Percentiles rank a stretch among this genome's conserved stretches.
Conservation (phyloP, 2,888 invertebrate genomes). For the Epinotia demarniana region DNA sequence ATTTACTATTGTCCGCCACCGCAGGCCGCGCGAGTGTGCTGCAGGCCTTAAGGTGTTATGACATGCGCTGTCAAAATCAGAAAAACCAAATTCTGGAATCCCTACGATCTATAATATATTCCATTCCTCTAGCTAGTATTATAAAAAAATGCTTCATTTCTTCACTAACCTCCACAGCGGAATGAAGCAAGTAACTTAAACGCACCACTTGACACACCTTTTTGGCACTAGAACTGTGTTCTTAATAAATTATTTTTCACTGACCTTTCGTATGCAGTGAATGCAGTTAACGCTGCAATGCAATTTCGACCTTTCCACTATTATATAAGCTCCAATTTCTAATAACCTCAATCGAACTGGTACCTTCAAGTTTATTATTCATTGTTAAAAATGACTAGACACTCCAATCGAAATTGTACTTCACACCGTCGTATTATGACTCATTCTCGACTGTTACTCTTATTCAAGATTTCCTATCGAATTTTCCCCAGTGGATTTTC, state of each 20-base stretch:
- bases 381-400: constrained; percentile 11
- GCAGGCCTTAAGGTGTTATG: too few species aligned
- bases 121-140: background rate
- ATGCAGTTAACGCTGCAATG: constrained; percentile 5
- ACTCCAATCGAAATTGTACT: constrained; percentile 19
- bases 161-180: background rate
- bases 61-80: too few species aligned
- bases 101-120: background rate
- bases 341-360: background rate
- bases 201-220: background rate
- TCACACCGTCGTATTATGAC: constrained; percentile 10
- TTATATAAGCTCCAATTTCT: background rate
- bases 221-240: background rate
- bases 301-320: background rate
- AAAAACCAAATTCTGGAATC: background rate
- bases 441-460: constrained; percentile 9
- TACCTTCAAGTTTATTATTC: constrained; percentile 22
- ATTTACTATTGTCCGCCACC: too few species aligned
- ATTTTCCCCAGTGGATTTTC: background rate
- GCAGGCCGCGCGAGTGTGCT: too few species aligned
- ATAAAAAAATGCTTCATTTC: background rate
- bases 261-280: constrained; percentile 24
- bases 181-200: background rate
- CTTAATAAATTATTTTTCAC: constrained; percentile 19
- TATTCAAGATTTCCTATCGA: constrained; percentile 20